Evolutionary conservation across 2,888 invertebrate genomes (phyloP), one percentile per base, ranked within the genome.

Genomic region (Bembecia ichneumoniformis): DNA sequence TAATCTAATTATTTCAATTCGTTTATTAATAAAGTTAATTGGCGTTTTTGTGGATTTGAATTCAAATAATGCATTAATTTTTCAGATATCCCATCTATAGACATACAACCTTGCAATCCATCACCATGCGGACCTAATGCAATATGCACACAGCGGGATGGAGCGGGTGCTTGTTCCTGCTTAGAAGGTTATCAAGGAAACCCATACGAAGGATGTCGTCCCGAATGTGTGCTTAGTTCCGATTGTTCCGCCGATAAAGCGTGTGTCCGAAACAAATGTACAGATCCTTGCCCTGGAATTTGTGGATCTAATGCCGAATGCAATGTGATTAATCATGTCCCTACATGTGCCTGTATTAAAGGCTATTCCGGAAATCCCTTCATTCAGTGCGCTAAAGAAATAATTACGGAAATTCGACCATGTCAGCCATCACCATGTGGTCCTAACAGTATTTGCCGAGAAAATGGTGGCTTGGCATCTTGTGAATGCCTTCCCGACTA

Each of bases 61-160:
- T 28, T 28, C 28, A 28, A 28, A 28, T 28, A 28, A 28, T 28
- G 28, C 9, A 28, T 28, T 28, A 2, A 28, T 40, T 40, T 40
- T 40, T 40, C 40, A 40, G 40, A 40, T 40, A 40, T 40, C 13
- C 40, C 40, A 13, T 90, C 87, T 58, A 89, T 90, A 65, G 81
- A 88, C 43, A 72, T 89, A 3, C 92, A 92, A 63, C 95, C 95
- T 0, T 96, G 95, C 68, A 92, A 94, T 68, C 95, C 96, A 49
- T 94, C 94, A 35, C 96, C 96, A 1, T 96, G 96, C 70, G 96
- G 96, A 36, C 81, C 93, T 1, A 96, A 96, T 71, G 95, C 96
- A 2, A 82, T 94, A 67, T 93, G 95, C 76, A 91, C 89, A 63
- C 90, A 93, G 72, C 89, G 92, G 55, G 93, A 94, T 61, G 93